Evolutionary conservation across 2,797 vertebrate genomes (phyloP).

Genomic region (Sebastiscus albofasciatus): DNA sequence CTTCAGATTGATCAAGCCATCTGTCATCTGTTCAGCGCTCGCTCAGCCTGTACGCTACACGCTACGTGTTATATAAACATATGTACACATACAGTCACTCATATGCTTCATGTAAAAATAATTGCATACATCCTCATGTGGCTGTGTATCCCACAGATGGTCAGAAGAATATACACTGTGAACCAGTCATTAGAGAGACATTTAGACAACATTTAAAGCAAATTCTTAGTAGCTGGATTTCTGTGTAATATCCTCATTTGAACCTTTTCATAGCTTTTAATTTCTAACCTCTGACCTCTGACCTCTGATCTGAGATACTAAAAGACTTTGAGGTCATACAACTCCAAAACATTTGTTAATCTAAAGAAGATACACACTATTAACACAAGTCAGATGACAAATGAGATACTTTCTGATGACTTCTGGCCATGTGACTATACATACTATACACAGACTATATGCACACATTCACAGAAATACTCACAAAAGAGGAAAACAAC

Average conservation of each 20-base stretch:
- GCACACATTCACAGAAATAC: neutral
- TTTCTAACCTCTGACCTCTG: neutral
- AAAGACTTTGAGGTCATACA: neutral
- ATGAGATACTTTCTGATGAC: neutral
- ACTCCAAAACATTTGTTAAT: neutral
- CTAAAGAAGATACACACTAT: neutral
- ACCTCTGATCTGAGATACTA: slow-evolving; percentile 6
- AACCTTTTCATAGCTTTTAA: neutral
- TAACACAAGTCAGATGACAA: slow-evolving; percentile 10
- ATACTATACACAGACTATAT: too few species aligned
- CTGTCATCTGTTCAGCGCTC: slow-evolving; percentile 31
- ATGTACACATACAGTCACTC: neutral
- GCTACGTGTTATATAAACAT: slow-evolving; percentile 11
- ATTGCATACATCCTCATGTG: neutral
- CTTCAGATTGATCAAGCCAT: slow-evolving; percentile 61
- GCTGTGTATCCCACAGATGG: neutral
- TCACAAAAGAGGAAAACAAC: neutral
- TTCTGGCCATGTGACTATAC: neutral
- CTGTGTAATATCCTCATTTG: neutral
- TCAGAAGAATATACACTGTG: neutral
- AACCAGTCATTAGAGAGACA: neutral
- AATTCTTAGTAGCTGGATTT: neutral
- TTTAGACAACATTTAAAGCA: neutral
- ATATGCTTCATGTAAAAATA: slow-evolving; percentile 14
- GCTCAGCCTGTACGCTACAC: neutral